These are phyloP conservation scores for Toxotes chatareus DNA, from an alignment of 2,113 vertebrate species.

Conservation along the genomic window DNA sequence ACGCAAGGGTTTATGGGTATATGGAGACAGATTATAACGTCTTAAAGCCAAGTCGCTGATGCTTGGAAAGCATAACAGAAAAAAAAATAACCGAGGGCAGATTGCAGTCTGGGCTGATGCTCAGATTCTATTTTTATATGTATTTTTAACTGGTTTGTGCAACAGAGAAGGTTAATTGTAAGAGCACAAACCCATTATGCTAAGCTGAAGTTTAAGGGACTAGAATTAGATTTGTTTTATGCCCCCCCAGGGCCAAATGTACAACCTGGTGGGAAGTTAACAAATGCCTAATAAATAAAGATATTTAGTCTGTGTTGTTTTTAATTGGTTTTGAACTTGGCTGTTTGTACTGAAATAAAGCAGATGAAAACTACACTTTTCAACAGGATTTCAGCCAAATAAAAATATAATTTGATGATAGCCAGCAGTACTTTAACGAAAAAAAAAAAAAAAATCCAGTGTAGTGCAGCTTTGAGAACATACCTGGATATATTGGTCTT, in stretches of 20 bases:
- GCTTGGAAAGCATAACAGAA: constrained; percentile 67
- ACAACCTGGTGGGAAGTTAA: constrained; percentile 26
- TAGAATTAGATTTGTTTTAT: constrained; percentile 52
- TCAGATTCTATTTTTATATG: constrained; percentile 53
- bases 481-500: neutral
- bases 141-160: constrained; percentile 50
- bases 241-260: constrained; percentile 37
- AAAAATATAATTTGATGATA: neutral
- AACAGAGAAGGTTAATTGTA: constrained; percentile 64
- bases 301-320: constrained; percentile 36
- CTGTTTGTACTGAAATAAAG: neutral
- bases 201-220: constrained; percentile 49
- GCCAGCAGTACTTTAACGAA: neutral
- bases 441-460: neutral
- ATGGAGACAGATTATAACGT: constrained; percentile 72
- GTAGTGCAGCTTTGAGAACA: neutral
- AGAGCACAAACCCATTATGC: constrained; percentile 54
- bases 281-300: constrained; percentile 28
- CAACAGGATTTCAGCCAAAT: neutral
- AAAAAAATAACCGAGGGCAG: constrained; percentile 59
- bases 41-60: constrained; percentile 75
- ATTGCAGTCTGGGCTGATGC: constrained; percentile 60
- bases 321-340: constrained; percentile 32
- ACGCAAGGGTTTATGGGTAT: constrained; percentile 76
- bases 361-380: fast-evolving